Base-by-base conservation (phyloP, 2,888 invertebrate genomes). In the Perithous albicinctus region DNA sequence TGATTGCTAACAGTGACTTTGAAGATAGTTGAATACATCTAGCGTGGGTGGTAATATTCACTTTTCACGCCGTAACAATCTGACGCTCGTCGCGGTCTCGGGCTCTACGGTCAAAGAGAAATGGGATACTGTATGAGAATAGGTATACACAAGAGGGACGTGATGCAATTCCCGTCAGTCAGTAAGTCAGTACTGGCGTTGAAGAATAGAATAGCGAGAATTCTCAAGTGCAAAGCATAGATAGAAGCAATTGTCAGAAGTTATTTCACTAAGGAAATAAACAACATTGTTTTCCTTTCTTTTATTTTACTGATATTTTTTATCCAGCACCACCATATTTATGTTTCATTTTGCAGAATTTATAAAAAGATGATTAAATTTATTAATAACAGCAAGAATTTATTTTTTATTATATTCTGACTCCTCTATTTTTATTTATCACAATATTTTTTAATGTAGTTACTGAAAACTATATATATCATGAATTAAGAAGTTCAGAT, bases 11-110 rank as follows among this genome's bases (percentile, higher is more conserved):
- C 77, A 63, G 61, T 80, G 80, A 78, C 82, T 81, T 80, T 83
- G 79, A 83, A 56, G 78, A 82, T 83, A 77, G 75, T 78, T 84
- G 75, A 77, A 82, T 72, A 73, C 18, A 59, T 73, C 59, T 64
- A 61, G 80, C 83, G 85, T 85, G 82, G 84, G 85, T 77, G 84
- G 78, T 80, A 84, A 85, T 84, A 84, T 84, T 84, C 84, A 85
- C 82, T 85, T 83, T 85, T 83, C 83, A 78, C 78, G 77, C 76
- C 70, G 63, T 72, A 80, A 82, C 78, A 74, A 76, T 73, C 70
- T 61, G 69, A 67, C 70, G 59, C 76, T 79, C 70, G 64, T 56
- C 20, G 48, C 51, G 41, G 38, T 75, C 63, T 78, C 61, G 67
- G 32, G 15, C 41, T 38, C 43, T 46, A 61, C 67, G 73, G 72